Conservation (phyloP, 35 echinoderm and acorn worm genomes). For the Apostichopus parvimensis region DNA sequence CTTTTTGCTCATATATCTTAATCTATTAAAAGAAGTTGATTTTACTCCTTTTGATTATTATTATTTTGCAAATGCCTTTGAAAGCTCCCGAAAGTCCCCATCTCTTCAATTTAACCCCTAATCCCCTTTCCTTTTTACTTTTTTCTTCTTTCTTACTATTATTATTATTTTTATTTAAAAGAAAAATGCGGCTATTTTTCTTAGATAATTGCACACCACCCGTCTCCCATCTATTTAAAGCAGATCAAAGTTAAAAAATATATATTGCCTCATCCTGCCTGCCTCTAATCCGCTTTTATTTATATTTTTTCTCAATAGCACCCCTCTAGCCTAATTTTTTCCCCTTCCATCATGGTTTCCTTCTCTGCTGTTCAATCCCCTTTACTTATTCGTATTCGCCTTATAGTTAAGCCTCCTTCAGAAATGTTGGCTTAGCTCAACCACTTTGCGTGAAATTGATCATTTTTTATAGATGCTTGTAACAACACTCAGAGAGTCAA, state of each 20-base stretch:
- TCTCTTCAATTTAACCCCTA: constrained; percentile 18
- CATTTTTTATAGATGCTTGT: not conserved
- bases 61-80: not conserved
- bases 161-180: too few species aligned
- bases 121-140: constrained; percentile 12
- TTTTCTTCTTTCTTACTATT: not conserved
- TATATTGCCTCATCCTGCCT: constrained; percentile 6
- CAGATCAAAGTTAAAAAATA: constrained; percentile 28
- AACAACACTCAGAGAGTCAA: constrained; percentile 23
- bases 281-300: constrained; percentile 20
- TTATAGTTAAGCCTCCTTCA: not conserved
- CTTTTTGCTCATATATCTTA: not conserved
- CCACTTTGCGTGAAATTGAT: constrained; percentile 31
- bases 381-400: not conserved
- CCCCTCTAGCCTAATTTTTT: constrained; percentile 36
- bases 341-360: not conserved
- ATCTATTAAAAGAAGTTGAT: not conserved
- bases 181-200: constrained; percentile 44
- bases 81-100: constrained; percentile 16
- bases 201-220: constrained; percentile 26
- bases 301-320: not conserved
- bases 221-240: not conserved
- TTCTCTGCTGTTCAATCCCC: not conserved
- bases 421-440: constrained; percentile 37
- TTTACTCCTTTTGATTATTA: too few species aligned